A percentile compares a stretch with the other conserved stretches of the same genome.
phyloP scores from a whole-genome alignment of 2,113 vertebrate genomes.

The Dicrurus megarhynchus region DNA sequence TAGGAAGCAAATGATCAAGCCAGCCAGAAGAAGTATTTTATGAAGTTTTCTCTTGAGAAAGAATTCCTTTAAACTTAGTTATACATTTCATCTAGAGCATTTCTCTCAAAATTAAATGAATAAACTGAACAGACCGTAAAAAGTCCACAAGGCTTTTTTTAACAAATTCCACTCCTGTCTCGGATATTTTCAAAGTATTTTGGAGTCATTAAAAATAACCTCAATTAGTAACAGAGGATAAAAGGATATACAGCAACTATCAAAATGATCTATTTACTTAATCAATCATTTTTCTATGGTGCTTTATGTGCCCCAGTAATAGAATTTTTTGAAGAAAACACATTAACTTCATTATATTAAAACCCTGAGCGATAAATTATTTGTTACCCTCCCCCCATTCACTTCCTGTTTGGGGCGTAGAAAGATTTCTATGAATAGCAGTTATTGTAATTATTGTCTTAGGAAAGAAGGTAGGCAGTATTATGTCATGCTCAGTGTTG shows the following conservation, averaged over 20 bases:
- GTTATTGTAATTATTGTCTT: slow-evolving; percentile 1
- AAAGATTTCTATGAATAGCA: background rate
- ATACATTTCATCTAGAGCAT: background rate
- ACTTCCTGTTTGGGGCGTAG: background rate
- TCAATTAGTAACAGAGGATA: background rate
- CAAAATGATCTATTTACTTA: background rate
- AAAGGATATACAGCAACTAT: background rate
- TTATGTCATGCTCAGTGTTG: background rate
- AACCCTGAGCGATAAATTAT: background rate
- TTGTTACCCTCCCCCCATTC: background rate
- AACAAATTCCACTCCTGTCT: background rate
- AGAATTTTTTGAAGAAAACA: background rate
- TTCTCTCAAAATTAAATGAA: background rate
- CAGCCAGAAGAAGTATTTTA: background rate
- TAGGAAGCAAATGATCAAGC: background rate
- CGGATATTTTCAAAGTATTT: background rate
- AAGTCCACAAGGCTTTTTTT: background rate
- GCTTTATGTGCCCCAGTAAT: background rate
- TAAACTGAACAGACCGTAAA: background rate
- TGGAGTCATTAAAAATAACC: background rate
- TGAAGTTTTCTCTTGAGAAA: background rate
- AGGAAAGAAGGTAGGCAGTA: background rate
- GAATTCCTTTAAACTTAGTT: background rate
- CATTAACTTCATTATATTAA: background rate
- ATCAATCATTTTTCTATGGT: background rate